phyloP scores from a whole-genome alignment of 2,888 invertebrate genomes.

The Cheilosia grossa region DNA sequence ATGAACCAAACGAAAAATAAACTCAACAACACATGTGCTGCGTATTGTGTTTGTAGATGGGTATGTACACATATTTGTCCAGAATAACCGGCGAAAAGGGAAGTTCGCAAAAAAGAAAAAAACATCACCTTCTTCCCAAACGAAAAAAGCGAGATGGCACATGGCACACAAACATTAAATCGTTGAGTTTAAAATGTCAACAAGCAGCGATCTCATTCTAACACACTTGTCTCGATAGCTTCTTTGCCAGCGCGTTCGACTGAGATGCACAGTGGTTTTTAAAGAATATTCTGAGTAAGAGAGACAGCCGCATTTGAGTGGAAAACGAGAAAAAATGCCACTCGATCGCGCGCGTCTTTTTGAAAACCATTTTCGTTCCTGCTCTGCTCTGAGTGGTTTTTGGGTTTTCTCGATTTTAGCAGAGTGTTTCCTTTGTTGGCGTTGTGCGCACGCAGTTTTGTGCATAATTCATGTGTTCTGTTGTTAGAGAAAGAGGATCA shows the following conservation, averaged over 20 bases:
- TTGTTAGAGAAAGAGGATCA: background rate
- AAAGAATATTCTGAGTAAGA: constrained; percentile 56
- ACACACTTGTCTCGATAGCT: background rate
- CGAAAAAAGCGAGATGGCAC: constrained; percentile 24
- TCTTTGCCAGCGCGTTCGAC: constrained; percentile 1
- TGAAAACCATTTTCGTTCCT: constrained; percentile 15
- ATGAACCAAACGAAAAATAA: background rate
- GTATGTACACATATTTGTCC: constrained; percentile 15
- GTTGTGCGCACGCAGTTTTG: constrained; percentile 72
- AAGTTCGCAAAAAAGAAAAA: constrained; percentile 46
- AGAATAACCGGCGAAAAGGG: constrained; percentile 61
- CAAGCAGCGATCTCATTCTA: constrained; percentile 18
- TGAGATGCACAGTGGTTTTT: background rate
- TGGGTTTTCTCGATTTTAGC: constrained; percentile 10
- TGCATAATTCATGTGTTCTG: constrained; percentile 35
- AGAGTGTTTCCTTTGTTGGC: constrained; percentile 71
- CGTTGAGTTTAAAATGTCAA: constrained; percentile 20
- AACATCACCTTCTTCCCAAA: background rate
- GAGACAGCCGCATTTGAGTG: constrained; percentile 45
- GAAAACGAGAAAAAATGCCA: constrained; percentile 39
- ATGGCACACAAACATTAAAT: constrained; percentile 28
- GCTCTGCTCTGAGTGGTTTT: constrained; percentile 45
- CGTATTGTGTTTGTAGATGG: background rate
- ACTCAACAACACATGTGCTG: constrained; percentile 23
- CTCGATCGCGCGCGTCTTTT: constrained; percentile 68